Evolutionary conservation across 2,888 invertebrate genomes (phyloP), one percentile per base, ranked within the genome.

Genomic region (Cheilosia urbana): DNA sequence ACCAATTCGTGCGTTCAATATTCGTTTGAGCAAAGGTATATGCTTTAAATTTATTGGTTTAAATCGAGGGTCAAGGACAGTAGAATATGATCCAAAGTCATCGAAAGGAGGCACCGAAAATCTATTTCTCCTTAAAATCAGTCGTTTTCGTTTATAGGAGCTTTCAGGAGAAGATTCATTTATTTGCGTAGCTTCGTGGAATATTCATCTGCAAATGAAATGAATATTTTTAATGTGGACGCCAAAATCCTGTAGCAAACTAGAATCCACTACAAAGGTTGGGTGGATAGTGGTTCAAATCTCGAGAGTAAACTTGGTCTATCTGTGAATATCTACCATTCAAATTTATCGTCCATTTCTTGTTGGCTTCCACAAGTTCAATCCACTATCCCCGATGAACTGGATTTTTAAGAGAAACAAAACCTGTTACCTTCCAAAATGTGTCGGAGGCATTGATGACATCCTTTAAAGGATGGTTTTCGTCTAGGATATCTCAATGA

Each of bases 41-140:
- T 58, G 57, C 24, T 40, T 0, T 3, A 34, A 55, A 47, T 45
- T 27, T 66, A 15, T 21, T 68, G 17, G 24, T 30, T 42, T 15
- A 49, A 66, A 40, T 34, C 21, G 34, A 69, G 68, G 77, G 77
- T 77, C 77, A 77, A 77, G 77, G 77, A 53, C 77, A 68, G 13
- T 68, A 34, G 42, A 53, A 17, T 60, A 53, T 24, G 2, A 45
- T 68, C 53, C 60, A 77, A 27, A 75, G 21, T 66, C 19, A 49
- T 21, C 30, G 21, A 13, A 55, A 68, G 68, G 76, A 40, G 55
- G 37, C n/a, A 24, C 15, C 15, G n/a, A 24, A 37, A 37, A 37
- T 13, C 4, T 4, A 7, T 47, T 21, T 15, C 15, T 47, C 40
- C 27, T 49, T 4, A n/a, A n/a, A 57, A 57, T 37, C 40, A 40